Percentiles rank a stretch among this genome's conserved stretches.
These are phyloP conservation scores for Enteromius treurensis DNA, from an alignment of 2,797 vertebrate genomes.

Conservation along the genomic window DNA sequence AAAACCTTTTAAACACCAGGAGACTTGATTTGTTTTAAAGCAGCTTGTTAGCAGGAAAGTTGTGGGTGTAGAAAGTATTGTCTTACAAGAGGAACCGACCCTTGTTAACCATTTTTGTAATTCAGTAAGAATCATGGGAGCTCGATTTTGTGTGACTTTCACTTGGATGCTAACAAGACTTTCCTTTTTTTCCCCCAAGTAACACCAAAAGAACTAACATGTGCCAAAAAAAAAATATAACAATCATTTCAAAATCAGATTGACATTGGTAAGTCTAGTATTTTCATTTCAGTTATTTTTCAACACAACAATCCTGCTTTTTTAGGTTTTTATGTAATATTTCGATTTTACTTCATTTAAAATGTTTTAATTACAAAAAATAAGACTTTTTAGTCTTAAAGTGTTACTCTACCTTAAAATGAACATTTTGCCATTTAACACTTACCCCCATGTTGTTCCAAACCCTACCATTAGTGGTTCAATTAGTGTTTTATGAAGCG, in stretches of 20 bases:
- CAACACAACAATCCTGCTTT: background rate
- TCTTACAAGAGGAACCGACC: constrained; percentile 50
- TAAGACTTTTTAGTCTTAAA: too few species aligned
- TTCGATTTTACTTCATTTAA: background rate
- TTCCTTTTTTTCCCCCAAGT: background rate
- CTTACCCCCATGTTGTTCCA: too few species aligned
- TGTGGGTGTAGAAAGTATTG: constrained; percentile 37
- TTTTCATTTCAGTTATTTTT: background rate
- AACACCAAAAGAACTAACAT: constrained; percentile 12
- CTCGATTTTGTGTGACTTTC: constrained; percentile 34
- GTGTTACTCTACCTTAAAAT: too few species aligned
- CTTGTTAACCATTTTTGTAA: constrained; percentile 50
- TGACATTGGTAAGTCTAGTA: background rate
- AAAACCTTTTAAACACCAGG: constrained; percentile 54
- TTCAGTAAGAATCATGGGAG: constrained; percentile 51
- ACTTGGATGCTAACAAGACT: constrained; percentile 35
- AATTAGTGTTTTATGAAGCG: too few species aligned
- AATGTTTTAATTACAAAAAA: background rate
- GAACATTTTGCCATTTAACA: too few species aligned
- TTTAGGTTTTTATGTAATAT: background rate
- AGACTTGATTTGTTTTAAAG: constrained; percentile 55
- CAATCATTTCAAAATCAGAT: background rate
- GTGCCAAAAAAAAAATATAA: constrained; percentile 11
- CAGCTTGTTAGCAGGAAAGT: constrained; percentile 51
- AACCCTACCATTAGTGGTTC: too few species aligned